phyloP scores from a whole-genome alignment of 2,888 invertebrate species.

The Crematogaster levior region DNA sequence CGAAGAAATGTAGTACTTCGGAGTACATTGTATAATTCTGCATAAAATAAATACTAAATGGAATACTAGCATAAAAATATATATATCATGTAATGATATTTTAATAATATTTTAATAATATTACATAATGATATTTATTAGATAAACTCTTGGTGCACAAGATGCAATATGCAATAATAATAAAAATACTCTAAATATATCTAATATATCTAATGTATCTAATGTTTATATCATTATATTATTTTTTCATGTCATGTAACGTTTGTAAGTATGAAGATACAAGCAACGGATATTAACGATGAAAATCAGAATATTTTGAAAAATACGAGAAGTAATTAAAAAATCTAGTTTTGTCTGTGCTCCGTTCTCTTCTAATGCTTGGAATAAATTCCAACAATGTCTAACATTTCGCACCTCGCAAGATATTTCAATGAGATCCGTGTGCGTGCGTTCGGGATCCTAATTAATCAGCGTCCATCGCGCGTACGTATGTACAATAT shows the following conservation, averaged over 20 bases:
- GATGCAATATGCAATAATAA: neutral
- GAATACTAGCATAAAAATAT: neutral
- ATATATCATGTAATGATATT: too few species aligned
- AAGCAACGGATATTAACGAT: neutral
- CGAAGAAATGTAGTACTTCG: neutral
- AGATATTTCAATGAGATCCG: neutral
- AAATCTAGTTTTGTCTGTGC: neutral
- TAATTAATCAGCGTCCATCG: constrained; percentile 49
- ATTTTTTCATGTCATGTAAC: neutral
- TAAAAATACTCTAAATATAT: neutral
- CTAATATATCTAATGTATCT: too few species aligned
- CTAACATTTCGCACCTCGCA: constrained; percentile 2
- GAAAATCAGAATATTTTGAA: neutral
- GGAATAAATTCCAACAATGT: neutral
- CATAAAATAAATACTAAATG: neutral
- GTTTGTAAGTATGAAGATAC: neutral
- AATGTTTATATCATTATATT: neutral
- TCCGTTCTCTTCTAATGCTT: too few species aligned
- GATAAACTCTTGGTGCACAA: neutral
- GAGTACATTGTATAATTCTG: too few species aligned
- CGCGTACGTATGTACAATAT: constrained; percentile 16
- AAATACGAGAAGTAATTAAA: neutral
- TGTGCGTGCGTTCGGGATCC: neutral
- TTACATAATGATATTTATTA: too few species aligned
- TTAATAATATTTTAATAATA: too few species aligned